A percentile compares a stretch with the other conserved stretches of the same genome.
Evolutionary conservation across 2,888 invertebrate genomes (phyloP).

Genomic region (Agriotes lineatus): DNA sequence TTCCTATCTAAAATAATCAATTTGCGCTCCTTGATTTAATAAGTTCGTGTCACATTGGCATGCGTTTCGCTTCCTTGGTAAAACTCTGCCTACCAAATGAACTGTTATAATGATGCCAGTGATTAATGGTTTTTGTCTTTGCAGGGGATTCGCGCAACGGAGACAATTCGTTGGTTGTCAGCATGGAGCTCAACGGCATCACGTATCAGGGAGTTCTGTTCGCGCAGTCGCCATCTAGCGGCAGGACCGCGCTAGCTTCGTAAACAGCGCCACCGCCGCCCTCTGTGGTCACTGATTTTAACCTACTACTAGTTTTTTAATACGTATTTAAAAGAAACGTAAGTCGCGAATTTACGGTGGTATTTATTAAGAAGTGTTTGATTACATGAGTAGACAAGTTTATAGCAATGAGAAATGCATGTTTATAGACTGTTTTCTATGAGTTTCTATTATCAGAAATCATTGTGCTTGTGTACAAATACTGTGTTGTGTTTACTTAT

Average conservation of each 20-base stretch:
- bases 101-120: slow-evolving; percentile 28
- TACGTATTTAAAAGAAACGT: background rate
- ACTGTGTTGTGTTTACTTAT: background rate
- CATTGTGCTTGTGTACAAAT: slow-evolving; percentile 34
- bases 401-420: slow-evolving; percentile 21
- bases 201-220: slow-evolving; percentile 96
- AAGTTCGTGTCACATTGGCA: slow-evolving; percentile 29
- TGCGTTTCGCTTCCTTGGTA: slow-evolving; percentile 22
- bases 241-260: slow-evolving; percentile 56
- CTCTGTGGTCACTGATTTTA: background rate
- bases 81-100: slow-evolving; percentile 25
- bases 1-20: slow-evolving; percentile 17
- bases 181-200: slow-evolving; percentile 96
- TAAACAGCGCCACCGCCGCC: background rate
- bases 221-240: slow-evolving; percentile 64
- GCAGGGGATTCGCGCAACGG: slow-evolving; percentile 85
- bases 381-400: slow-evolving; percentile 9
- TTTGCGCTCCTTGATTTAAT: slow-evolving; percentile 25
- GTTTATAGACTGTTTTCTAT: slow-evolving; percentile 23
- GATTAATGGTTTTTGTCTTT: slow-evolving; percentile 54
- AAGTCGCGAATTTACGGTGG: slow-evolving; percentile 20
- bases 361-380: slow-evolving; percentile 34
- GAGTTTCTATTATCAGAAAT: slow-evolving; percentile 20
- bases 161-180: slow-evolving; percentile 91
- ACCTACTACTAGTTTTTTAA: background rate